Evolutionary conservation across 2,797 vertebrate genomes (phyloP).

Genomic region (Emys orbicularis): DNA sequence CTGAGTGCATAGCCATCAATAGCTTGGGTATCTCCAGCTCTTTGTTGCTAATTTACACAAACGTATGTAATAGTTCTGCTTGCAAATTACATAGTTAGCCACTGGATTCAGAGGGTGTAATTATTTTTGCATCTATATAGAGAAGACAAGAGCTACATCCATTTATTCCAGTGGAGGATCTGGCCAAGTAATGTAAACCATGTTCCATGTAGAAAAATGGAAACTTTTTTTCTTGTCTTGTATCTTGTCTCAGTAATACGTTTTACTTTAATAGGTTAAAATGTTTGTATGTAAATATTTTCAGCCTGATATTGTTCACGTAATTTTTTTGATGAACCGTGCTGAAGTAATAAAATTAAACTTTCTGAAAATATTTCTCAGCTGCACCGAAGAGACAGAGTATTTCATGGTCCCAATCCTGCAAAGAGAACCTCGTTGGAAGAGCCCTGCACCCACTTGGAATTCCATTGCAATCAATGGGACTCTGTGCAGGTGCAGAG

Average conservation of each 20-base stretch:
- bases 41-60: neutral
- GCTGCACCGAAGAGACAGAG: neutral
- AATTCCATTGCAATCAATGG: neutral
- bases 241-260: neutral
- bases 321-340: neutral
- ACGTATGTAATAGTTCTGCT: neutral
- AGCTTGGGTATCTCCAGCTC: neutral
- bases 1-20: neutral
- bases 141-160: neutral
- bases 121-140: neutral
- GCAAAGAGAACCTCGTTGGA: neutral
- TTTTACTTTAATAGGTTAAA: neutral
- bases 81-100: neutral
- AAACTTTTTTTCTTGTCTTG: neutral
- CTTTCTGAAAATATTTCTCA: neutral
- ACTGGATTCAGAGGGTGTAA: neutral
- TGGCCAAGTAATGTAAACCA: neutral
- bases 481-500: neutral
- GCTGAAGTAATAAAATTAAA: neutral
- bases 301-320: neutral
- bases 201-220: neutral
- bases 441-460: neutral
- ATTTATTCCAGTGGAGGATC: neutral
- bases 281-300: neutral
- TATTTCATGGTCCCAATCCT: neutral